Percentiles rank a stretch among this genome's conserved stretches.
phyloP scores from a whole-genome alignment of 2,113 vertebrate genomes.

The Lophius piscatorius region DNA sequence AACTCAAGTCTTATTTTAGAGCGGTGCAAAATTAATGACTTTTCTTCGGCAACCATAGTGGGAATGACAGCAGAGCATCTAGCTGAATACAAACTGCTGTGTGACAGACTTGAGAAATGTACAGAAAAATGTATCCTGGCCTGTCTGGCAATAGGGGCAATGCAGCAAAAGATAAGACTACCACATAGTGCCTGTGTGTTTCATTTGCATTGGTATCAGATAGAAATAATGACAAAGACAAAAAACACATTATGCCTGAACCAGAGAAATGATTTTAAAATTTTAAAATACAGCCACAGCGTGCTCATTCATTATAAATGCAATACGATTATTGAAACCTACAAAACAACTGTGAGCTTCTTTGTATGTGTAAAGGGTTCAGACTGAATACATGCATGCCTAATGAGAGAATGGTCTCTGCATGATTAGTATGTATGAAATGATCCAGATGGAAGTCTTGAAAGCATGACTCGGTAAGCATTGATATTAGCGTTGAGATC shows the following conservation, averaged over 20 bases:
- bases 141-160: not conserved
- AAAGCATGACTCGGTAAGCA: constrained; percentile 32
- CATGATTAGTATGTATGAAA: constrained; percentile 27
- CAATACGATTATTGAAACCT: constrained; percentile 4
- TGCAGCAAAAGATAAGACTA: constrained; percentile 23
- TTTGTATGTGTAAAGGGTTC: constrained; percentile 15
- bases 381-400: constrained; percentile 10
- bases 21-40: constrained; percentile 40
- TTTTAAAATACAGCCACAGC: constrained; percentile 20
- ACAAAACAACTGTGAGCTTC: constrained; percentile 3
- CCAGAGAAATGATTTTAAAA: constrained; percentile 6
- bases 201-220: constrained; percentile 32
- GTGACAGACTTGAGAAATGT: constrained; percentile 4
- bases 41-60: constrained; percentile 11
- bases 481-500: constrained; percentile 36
- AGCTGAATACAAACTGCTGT: constrained; percentile 24
- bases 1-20: no score
- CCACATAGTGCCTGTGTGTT: constrained; percentile 20
- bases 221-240: constrained; percentile 25
- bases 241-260: constrained; percentile 16
- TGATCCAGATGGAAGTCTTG: constrained; percentile 37
- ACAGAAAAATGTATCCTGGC: constrained; percentile 5
- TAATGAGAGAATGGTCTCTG: not conserved
- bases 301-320: constrained; percentile 3
- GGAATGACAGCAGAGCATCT: constrained; percentile 22